Base-by-base conservation (phyloP, 2,888 invertebrate genomes). In the Orchestes rusci region DNA sequence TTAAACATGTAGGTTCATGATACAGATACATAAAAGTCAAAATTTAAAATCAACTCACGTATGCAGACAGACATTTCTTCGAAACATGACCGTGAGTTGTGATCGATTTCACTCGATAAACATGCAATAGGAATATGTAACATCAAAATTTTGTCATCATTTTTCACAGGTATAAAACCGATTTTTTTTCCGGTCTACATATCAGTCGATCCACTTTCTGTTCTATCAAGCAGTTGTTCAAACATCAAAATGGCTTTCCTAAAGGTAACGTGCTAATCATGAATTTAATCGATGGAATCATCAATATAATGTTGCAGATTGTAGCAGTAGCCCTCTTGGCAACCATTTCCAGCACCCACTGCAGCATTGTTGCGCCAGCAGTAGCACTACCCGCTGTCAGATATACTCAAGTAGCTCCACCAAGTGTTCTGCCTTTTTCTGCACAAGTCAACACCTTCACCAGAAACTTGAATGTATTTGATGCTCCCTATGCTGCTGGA, bases 381-480 rank as follows among this genome's bases (percentile, higher is more conserved):
- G 3, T 36, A 28, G 51, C 45, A 12, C 31, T 48, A 20, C 53
- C 54, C 33, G 45, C 51, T 10, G 8, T 59, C 3, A 45, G 56
- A 20, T 70, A 70, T 27, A 55, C 67, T 68, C 43, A 73, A 55
- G 73, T 76, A 12, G 71, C 79, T 16, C 80, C 80, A 0, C 77
- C 77, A 52, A 79, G 78, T 53, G 69, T 79, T 31, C 73, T 77
- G 35, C 80, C 80, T 2, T 77, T 74, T 54, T 77, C 78, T 2
- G 73, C 77, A 2, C 77, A 79, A 62, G 66, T 77, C 45, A 79
- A 70, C 63, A 70, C 77, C 7, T 72, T 72, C 49, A 71, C 37
- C 57, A 53, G 65, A 73, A 47, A 72, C 70, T 42, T 62, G 4
- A 52, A 55, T 31, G 70, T 74, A 48, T 70, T 72, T 42, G 71